Evolutionary conservation across 2,888 invertebrate genomes (phyloP).

Genomic region (Mimas tiliae): DNA sequence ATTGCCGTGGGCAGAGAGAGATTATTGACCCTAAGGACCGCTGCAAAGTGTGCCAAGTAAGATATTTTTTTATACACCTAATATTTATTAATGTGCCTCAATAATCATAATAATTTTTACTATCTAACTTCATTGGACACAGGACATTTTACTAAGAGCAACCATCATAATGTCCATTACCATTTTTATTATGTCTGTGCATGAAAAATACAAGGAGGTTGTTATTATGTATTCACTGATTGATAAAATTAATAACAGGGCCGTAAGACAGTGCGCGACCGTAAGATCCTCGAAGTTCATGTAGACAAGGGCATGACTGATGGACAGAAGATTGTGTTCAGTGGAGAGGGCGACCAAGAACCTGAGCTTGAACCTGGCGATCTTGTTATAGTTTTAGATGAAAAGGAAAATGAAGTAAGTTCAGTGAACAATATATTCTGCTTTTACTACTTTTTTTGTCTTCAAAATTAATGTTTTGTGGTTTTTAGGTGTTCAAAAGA

Average conservation of each 20-base stretch:
- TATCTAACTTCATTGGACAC: too few relatives aligned
- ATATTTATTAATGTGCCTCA: background rate
- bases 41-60: constrained; percentile 94
- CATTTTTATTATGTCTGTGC: too few relatives aligned
- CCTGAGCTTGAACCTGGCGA: constrained; percentile 97
- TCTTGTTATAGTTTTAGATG: constrained; percentile 97
- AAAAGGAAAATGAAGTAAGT: constrained; percentile 92
- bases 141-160: too few relatives aligned
- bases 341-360: constrained; percentile 98
- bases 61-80: constrained; percentile 13
- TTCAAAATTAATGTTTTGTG: background rate
- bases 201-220: too few relatives aligned
- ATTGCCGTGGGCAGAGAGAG: constrained; percentile 95
- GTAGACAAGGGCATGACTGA: constrained; percentile 98
- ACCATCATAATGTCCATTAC: too few relatives aligned
- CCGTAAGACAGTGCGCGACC: constrained; percentile 94
- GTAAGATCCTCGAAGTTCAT: constrained; percentile 97
- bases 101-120: too few relatives aligned
- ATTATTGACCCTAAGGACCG: constrained; percentile 94
- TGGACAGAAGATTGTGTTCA: constrained; percentile 96
- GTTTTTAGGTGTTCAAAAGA: constrained; percentile 84
- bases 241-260: constrained; percentile 77
- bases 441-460: background rate
- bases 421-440: background rate
- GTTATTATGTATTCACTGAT: background rate